Base-by-base conservation (phyloP, 2,888 invertebrate species). In the Athetis lepigone region DNA sequence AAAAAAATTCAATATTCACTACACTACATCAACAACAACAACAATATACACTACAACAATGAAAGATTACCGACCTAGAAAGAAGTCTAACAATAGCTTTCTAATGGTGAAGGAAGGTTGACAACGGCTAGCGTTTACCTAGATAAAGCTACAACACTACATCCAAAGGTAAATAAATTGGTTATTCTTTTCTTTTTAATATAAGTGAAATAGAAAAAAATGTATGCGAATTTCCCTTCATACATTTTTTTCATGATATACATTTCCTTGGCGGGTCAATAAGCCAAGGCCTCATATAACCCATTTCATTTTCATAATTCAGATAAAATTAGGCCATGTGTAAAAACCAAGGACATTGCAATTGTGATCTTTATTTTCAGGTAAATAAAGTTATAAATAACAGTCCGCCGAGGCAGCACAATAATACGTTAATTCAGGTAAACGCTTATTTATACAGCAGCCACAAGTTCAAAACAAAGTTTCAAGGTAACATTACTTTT, bases 401-500 rank as follows among this genome's bases (percentile, higher is more conserved):
- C 13, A 33, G 33, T 21, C 16, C 11, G 3, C 2, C 9, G 8
- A 37, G n/a, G n/a, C n/a, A 39, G 8, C 16, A 47, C 18, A 56
- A 64, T 51, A 74, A 52, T 56, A 37, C 40, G 19, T 16, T 43
- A 45, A 61, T 51, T 66, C 55, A 58, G 54, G 57, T 56, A 23
- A 29, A 55, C 18, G 54, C 13, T 52, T 64, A 75, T 63, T 45
- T 59, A 58, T 9, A 56, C 29, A 55, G 29, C 33, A 45, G 49
- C 51, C 42, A 42, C 43, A 63, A 49, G 57, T 54, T 40, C 25
- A 27, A 52, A 58, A 36, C 40, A 61, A 73, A 75, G 61, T 74
- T 75, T 58, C 61, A 64, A 56, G 55, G 59, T 50, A 60, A 42
- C 27, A 25, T 58, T 58, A 62, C 64, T 67, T 65, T 70, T 62